Evolutionary conservation across 2,888 invertebrate species (phyloP).

Genomic region (Andrena trimmerana): DNA sequence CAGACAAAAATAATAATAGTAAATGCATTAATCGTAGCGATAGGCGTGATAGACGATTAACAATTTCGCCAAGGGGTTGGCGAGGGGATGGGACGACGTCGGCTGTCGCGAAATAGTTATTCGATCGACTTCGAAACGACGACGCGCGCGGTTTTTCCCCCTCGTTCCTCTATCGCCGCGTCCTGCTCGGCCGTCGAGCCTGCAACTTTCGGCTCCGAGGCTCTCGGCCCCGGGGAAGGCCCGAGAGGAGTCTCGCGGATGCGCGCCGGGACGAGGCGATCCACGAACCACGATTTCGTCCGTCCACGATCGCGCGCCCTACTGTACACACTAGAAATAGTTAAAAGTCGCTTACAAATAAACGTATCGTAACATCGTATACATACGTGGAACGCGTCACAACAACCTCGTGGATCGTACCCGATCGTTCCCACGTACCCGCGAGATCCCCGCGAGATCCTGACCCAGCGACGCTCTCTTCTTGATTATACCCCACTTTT

Average conservation of each 20-base stretch:
- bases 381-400: slow-evolving; percentile 40
- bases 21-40: slow-evolving; percentile 53
- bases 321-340: slow-evolving; percentile 59
- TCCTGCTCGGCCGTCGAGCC: background rate
- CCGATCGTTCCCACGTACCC: slow-evolving; percentile 20
- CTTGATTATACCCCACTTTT: background rate
- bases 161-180: no score
- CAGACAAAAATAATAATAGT: slow-evolving; percentile 34
- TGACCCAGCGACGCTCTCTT: background rate
- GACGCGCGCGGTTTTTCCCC: slow-evolving; percentile 14
- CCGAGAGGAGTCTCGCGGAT: background rate
- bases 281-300: slow-evolving; percentile 28
- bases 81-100: slow-evolving; percentile 46
- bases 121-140: slow-evolving; percentile 61
- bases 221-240: background rate
- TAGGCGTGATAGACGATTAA: slow-evolving; percentile 44
- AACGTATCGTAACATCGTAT: slow-evolving; percentile 54
- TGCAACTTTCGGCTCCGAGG: slow-evolving; percentile 7
- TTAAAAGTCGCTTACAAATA: slow-evolving; percentile 61
- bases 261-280: slow-evolving; percentile 30
- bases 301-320: slow-evolving; percentile 32
- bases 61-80: slow-evolving; percentile 32
- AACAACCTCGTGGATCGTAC: slow-evolving; percentile 43
- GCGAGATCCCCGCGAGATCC: slow-evolving; percentile 13
- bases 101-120: slow-evolving; percentile 69